phyloP scores from a whole-genome alignment of 2,113 vertebrate genomes.

The Albula goreensis region DNA sequence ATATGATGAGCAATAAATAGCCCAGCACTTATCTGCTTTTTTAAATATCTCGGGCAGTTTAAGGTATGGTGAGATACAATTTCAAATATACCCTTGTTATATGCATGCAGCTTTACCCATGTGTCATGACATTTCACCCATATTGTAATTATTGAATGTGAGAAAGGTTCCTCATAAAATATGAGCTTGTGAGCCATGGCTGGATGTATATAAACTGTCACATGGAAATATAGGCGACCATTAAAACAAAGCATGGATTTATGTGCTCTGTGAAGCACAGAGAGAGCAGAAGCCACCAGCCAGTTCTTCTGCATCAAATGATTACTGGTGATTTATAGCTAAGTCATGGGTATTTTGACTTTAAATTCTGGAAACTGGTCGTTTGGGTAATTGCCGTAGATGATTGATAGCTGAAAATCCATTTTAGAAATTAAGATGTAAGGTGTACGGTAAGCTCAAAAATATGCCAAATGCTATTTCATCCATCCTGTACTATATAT shows the following conservation, averaged over 20 bases:
- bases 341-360: background rate
- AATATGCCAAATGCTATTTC: background rate
- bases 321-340: background rate
- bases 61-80: background rate
- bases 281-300: background rate
- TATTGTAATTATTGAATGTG: background rate
- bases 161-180: background rate
- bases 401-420: background rate
- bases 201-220: background rate
- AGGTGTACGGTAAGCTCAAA: background rate
- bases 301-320: background rate
- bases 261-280: background rate
- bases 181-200: slow-evolving; percentile 7
- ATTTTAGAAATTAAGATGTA: background rate
- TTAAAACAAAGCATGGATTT: background rate
- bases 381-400: background rate
- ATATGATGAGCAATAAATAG: slow-evolving; percentile 2
- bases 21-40: background rate
- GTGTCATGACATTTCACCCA: background rate
- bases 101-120: background rate
- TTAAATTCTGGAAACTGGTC: background rate
- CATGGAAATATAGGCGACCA: background rate
- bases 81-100: background rate
- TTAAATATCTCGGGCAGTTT: background rate
- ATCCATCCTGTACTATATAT: background rate